Conservation (phyloP, 2,888 invertebrate species). For the Xestia rhomboidea region DNA sequence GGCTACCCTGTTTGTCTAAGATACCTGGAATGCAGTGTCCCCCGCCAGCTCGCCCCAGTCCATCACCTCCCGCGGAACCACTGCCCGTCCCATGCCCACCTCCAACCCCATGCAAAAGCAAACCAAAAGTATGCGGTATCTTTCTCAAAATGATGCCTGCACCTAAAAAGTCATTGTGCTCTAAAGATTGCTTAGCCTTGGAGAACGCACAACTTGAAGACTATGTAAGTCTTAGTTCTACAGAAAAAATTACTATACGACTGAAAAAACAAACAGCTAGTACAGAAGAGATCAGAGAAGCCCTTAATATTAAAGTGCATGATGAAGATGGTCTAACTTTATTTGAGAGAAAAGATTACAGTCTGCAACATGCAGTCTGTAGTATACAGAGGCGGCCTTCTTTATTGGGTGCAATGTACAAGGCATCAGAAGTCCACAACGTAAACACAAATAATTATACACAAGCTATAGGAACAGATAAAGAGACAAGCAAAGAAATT, state of each 20-base stretch:
- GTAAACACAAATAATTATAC: constrained; percentile 69
- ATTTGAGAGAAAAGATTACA: constrained; percentile 80
- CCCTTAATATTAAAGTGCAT: constrained; percentile 76
- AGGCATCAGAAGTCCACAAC: constrained; percentile 73
- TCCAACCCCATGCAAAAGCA: constrained; percentile 12
- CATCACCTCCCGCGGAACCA: constrained; percentile 14
- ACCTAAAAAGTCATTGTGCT: constrained; percentile 58
- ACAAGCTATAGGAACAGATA: constrained; percentile 63
- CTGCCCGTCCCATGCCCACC: not conserved
- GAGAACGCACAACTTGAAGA: constrained; percentile 20
- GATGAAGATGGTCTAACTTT: constrained; percentile 80
- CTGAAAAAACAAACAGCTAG: constrained; percentile 73
- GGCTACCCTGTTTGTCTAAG: constrained; percentile 26
- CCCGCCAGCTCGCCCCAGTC: not conserved
- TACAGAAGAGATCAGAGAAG: constrained; percentile 77
- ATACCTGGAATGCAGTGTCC: constrained; percentile 53
- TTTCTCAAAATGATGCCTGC: constrained; percentile 73
- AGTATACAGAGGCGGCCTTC: constrained; percentile 48
- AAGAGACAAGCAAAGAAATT: constrained; percentile 57
- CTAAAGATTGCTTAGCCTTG: constrained; percentile 66
- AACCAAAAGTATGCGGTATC: constrained; percentile 69
- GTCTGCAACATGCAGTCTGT: constrained; percentile 52
- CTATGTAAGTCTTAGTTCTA: constrained; percentile 69
- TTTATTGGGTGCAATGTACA: constrained; percentile 75
- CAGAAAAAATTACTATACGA: constrained; percentile 75